Base-by-base conservation (phyloP, 2,888 invertebrate species). In the Cantharis rustica region DNA sequence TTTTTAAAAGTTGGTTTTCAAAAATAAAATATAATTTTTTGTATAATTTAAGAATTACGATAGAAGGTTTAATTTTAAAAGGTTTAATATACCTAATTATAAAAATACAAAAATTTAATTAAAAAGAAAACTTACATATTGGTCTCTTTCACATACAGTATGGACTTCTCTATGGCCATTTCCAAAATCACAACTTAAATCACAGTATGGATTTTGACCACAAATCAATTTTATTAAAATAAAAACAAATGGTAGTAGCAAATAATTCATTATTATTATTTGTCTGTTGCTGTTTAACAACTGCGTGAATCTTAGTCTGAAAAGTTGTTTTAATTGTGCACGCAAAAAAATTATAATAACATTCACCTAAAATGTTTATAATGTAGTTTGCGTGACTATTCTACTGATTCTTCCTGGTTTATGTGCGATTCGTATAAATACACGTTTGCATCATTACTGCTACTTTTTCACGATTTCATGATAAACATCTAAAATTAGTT, bases 151-250 rank as follows among this genome's bases (percentile, higher is more conserved):
- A 11, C 77, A 77, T 5, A 77, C 75, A 10, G 77, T 77, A 26
- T 77, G 77, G 1, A 9, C 27, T 16, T 66, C 31, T 2, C 31
- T 20, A 11, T 7, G 15, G 68, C 68, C 47, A 62, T 76, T 69
- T 13, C 77, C 77, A 31, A 61, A 72, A 71, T 77, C 70, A 63
- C 77, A 77, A 4, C 9, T 16, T 27, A 77, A 61, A 62, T 64
- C 71, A 47, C 77, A 77, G 26, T 77, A 77, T 13, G 70, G 77
- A 47, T 77, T 77, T 61, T 75, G 61, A 13, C 10, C 68, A 23
- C 20, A 64, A 15, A 31, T 13, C n/a, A 31, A 62, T 17, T 16
- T 20, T 16, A 31, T 47, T 7, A 47, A 23, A 9, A 3, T 15
- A 61, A 69, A n/a, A 7, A 31, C 9, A 23, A 73, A 23, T 26